Evolutionary conservation across 2,888 invertebrate species (phyloP).

Genomic region (Harpalus rubripes): DNA sequence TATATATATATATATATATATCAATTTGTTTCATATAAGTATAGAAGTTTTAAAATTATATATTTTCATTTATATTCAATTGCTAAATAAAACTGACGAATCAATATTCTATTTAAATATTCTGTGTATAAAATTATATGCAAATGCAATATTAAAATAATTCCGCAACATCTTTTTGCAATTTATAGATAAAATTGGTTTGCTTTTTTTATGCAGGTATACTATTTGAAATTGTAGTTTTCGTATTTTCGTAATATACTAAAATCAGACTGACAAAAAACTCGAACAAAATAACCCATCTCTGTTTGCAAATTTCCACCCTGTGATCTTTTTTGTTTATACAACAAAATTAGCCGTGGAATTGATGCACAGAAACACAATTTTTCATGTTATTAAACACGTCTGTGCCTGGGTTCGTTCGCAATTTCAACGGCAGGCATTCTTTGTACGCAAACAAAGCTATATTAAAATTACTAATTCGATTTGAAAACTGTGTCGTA

Average conservation of each 20-base stretch:
- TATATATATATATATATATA: too few species aligned
- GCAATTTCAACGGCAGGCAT: background rate
- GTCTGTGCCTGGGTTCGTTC: slow-evolving; percentile 9
- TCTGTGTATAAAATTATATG: too few species aligned
- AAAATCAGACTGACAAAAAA: slow-evolving; percentile 9
- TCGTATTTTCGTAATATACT: background rate
- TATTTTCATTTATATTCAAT: too few species aligned
- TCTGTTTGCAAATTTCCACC: slow-evolving; percentile 7
- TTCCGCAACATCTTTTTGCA: too few species aligned
- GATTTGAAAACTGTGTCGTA: slow-evolving; percentile 54
- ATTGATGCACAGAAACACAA: slow-evolving; percentile 40
- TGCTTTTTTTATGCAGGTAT: too few species aligned
- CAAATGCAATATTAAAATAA: too few species aligned
- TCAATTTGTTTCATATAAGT: too few species aligned
- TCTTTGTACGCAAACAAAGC: slow-evolving; percentile 50
- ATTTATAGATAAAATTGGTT: too few species aligned
- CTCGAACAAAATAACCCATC: background rate
- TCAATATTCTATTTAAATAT: too few species aligned
- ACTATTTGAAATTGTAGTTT: too few species aligned
- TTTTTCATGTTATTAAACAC: slow-evolving; percentile 54
- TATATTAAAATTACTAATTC: slow-evolving; percentile 53
- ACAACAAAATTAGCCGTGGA: slow-evolving; percentile 44
- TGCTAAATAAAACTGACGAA: too few species aligned
- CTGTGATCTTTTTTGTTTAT: background rate
- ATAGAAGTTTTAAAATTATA: too few species aligned